phyloP scores from a whole-genome alignment of 2,888 invertebrate species.

The Meiosimyza platycephala region DNA sequence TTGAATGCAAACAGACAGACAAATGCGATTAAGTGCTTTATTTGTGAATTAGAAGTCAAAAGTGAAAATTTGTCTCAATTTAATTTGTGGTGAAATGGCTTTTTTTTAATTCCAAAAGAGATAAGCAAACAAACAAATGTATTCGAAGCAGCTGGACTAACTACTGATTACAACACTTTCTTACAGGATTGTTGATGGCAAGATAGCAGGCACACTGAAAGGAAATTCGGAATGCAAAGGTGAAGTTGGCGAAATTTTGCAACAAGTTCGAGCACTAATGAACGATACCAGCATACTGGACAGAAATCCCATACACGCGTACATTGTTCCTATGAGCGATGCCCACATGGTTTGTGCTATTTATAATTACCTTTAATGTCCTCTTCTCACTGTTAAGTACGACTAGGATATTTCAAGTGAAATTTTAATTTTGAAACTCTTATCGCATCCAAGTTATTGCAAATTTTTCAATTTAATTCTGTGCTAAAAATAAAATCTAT shows the following conservation, averaged over 20 bases:
- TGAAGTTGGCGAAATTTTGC: constrained; percentile 66
- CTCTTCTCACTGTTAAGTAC: no score
- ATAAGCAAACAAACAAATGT: no score
- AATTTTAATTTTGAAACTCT: no score
- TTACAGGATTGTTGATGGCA: no score
- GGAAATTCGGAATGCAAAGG: constrained; percentile 38
- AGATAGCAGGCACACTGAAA: background rate
- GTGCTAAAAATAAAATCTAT: no score
- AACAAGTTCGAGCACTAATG: constrained; percentile 72
- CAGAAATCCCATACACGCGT: constrained; percentile 76
- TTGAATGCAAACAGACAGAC: no score
- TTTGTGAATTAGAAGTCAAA: background rate
- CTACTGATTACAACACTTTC: no score
- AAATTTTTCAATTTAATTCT: no score
- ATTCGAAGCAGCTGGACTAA: no score
- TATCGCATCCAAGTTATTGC: no score
- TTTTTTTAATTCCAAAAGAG: background rate
- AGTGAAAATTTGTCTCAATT: background rate
- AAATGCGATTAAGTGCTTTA: background rate
- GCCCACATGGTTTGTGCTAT: constrained; percentile 76
- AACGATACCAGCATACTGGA: constrained; percentile 68
- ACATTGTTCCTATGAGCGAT: constrained; percentile 86
- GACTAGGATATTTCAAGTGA: no score
- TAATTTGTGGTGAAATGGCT: background rate
- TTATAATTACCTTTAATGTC: no score